Evolutionary conservation across 2,797 vertebrate genomes (phyloP).

Genomic region (Chiloscyllium punctatum): DNA sequence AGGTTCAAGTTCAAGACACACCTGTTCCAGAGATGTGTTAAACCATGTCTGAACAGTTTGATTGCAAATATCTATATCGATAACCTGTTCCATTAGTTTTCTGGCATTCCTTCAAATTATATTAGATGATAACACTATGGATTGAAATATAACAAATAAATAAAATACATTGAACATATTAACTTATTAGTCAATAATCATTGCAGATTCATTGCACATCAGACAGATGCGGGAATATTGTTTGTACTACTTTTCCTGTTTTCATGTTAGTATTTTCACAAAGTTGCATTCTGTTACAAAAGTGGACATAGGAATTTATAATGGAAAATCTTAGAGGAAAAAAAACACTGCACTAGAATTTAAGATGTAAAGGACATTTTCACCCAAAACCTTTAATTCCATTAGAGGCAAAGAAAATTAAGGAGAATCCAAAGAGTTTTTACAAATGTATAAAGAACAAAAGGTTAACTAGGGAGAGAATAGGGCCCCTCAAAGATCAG

Average conservation of each 20-base stretch:
- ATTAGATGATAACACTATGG: no score
- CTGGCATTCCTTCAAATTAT: no score
- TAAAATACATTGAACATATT: not conserved
- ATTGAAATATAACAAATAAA: no score
- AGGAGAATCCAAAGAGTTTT: no score
- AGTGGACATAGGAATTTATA: not conserved
- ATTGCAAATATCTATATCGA: no score
- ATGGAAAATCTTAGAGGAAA: not conserved
- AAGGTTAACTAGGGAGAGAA: no score
- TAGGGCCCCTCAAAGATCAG: no score
- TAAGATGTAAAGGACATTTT: not conserved
- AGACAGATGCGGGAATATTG: not conserved
- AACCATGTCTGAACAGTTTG: no score
- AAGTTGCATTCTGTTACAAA: not conserved
- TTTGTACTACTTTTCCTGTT: not conserved
- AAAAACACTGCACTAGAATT: not conserved
- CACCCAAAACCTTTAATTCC: not conserved
- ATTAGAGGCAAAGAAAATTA: not conserved
- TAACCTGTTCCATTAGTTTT: no score
- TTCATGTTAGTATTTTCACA: not conserved
- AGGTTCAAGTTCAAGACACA: no score
- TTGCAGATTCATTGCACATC: not conserved
- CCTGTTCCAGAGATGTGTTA: no score
- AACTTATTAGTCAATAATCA: not conserved
- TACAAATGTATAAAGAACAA: no score